Conservation (phyloP, 1,140 invertebrate genomes). For the Drosophila arizonae region DNA sequence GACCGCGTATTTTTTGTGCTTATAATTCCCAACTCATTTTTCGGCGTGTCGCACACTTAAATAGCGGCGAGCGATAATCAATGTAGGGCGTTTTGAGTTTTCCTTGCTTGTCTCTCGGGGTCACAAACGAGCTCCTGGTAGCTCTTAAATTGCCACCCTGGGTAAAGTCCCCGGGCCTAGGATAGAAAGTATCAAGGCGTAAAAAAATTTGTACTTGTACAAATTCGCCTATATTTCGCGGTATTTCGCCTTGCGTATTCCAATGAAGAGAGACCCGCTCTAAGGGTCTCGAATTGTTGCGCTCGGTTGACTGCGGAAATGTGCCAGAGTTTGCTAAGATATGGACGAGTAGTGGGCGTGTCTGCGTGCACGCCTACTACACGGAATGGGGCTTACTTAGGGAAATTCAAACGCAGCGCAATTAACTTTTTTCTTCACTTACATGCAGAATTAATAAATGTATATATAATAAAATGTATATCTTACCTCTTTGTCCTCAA, state of each 20-base stretch:
- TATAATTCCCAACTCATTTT: conserved; percentile 71
- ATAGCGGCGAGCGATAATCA: conserved; percentile 13
- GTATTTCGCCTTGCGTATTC: conserved; percentile 63
- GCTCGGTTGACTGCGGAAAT: conserved; percentile 77
- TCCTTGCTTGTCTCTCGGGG: conserved; percentile 82
- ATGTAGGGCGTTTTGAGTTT: conserved; percentile 60
- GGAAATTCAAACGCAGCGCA: conserved; percentile 61
- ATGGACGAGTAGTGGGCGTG: conserved; percentile 66
- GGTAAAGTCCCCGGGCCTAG: conserved; percentile 83
- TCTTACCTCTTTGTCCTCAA: conserved; percentile 88
- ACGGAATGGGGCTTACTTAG: conserved; percentile 82
- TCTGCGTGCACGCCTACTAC: conserved; percentile 18
- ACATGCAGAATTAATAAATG: no score
- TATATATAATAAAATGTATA: neutral
- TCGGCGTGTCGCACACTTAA: conserved; percentile 29
- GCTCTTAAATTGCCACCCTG: conserved; percentile 67
- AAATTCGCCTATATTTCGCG: conserved; percentile 73
- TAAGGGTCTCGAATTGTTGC: conserved; percentile 52
- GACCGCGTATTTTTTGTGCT: conserved; percentile 5
- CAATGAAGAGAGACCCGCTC: conserved; percentile 56
- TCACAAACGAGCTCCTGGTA: conserved; percentile 82
- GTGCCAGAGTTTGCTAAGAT: conserved; percentile 75
- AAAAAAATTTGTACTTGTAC: conserved; percentile 25
- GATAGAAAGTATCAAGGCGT: conserved; percentile 82
- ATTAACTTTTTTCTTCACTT: conserved; percentile 36